Evolutionary conservation across 1,140 invertebrate genomes (phyloP), one percentile per base, ranked within the genome.

Genomic region (Ganaspis sp.): DNA sequence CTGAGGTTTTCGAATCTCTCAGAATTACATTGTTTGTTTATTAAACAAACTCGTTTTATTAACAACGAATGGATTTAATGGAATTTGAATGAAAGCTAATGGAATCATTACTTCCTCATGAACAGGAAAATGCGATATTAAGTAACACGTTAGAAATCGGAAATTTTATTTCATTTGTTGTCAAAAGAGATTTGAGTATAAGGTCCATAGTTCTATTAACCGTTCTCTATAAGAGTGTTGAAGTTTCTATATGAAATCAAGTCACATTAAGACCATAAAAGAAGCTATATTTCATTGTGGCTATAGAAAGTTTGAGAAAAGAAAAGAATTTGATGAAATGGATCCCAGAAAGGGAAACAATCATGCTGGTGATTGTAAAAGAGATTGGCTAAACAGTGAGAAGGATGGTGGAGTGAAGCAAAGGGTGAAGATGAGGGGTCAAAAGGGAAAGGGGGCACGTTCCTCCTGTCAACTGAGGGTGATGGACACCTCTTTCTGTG

Each of bases 401-500:
- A 81, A 81, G 79, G 83, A 82, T 58, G 79, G 79, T 58, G 79
- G 78, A 79, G 81, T 70, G 81, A 75, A 74, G 74, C 53, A 81
- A 82, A 83, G 83, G 80, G 80, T 49, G 70, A 79, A 76, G 81
- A 77, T 69, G 81, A 73, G 69, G 77, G 69, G 79, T 3, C 9
- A 75, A 64, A 64, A 76, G 72, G 82, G 77, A 74, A 79, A 80
- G 76, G 85, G 79, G 80, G 80, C 87, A 86, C 87, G 88, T 87
- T 90, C 88, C 88, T 90, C 87, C 87, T 91, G 90, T 91, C 90
- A 90, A 88, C 85, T 81, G 86, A 89, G 87, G 88, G 87, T 91
- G 90, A 91, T 91, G 88, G 84, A 91, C 88, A 91, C 85, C 89
- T 90, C 87, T 85, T 76, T 77, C 86, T 89, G 90, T 91, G 89